Evolutionary conservation across 2,113 vertebrate species (phyloP).

Genomic region (Sinocyclocheilus anshuiensis): DNA sequence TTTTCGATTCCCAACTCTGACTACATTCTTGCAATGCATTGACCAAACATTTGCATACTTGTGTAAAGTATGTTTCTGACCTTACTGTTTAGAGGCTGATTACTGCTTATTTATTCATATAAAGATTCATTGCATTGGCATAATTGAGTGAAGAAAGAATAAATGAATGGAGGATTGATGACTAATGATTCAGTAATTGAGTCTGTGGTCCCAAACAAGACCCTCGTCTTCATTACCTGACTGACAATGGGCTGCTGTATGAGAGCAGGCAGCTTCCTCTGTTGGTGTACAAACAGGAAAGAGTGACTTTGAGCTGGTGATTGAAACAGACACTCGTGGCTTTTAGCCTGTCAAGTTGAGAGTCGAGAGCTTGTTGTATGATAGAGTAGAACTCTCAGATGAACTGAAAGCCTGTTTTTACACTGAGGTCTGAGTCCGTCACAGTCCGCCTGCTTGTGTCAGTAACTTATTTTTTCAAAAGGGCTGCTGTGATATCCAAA

Average conservation of each 20-base stretch:
- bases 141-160: neutral
- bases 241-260: neutral
- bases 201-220: neutral
- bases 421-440: slow-evolving; percentile 30
- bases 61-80: neutral
- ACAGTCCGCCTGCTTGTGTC: slow-evolving; percentile 38
- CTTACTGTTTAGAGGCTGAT: neutral
- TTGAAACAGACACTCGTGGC: slow-evolving; percentile 39
- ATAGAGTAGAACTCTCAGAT: slow-evolving; percentile 18
- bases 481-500: slow-evolving; percentile 12
- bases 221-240: slow-evolving; percentile 37
- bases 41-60: neutral
- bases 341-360: slow-evolving; percentile 25
- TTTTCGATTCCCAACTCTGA: too few relatives aligned
- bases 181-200: neutral
- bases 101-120: neutral
- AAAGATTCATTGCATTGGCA: neutral
- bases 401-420: slow-evolving; percentile 41
- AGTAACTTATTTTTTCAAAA: slow-evolving; percentile 19
- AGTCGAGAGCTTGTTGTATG: slow-evolving; percentile 8
- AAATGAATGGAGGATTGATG: neutral
- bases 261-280: neutral
- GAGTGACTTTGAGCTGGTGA: slow-evolving; percentile 45
- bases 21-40: neutral
- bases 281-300: slow-evolving; percentile 23